Evolutionary conservation across 2,888 invertebrate species (phyloP), one percentile per base, ranked within the genome.

Genomic region (Villa cingulata): DNA sequence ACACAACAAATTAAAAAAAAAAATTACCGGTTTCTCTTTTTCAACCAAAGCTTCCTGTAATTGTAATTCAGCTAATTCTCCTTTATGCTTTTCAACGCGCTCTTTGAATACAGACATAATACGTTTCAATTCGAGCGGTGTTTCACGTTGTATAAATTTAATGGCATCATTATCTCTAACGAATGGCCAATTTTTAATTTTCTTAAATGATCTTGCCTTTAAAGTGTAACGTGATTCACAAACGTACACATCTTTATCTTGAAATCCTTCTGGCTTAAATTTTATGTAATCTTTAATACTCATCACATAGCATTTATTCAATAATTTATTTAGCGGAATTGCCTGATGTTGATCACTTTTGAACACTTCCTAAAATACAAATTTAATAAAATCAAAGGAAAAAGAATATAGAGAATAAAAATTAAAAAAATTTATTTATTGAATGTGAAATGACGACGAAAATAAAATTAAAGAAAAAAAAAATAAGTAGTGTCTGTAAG

Each of bases 191-290:
- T 77, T 78, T 70, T 89, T 90, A 50, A 97, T 90, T 70, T 96
- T 96, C 70, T 92, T 92, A 69, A 97, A 97, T 58, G 83, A 81
- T 51, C 91, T 78, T 36, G 81, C 79, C 58, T 81, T 82, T 0
- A 88, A 82, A 56, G 83, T 86, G 70, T 98, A 98, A 6, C 94
- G 78, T 17, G 90, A 94, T 70, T 98, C 97, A 66, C 97, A 97
- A 0, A 97, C 95, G 62, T 86, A 98, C 2, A 97, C 85, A 68
- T 98, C 95, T 61, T 90, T 89, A 53, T 94, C 91, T 0, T 81
- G 76, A 60, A 88, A 86, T 18, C 85, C 83, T 74, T 88, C 86
- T 0, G 96, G 94, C 54, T 78, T 79, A 65, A 78, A 80, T 63
- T 88, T 86, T 65, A 95, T 89, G 70, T 94, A 97, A 63, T 97